Evolutionary conservation across 2,888 invertebrate genomes (phyloP).

Genomic region (Synergus umbraculus): DNA sequence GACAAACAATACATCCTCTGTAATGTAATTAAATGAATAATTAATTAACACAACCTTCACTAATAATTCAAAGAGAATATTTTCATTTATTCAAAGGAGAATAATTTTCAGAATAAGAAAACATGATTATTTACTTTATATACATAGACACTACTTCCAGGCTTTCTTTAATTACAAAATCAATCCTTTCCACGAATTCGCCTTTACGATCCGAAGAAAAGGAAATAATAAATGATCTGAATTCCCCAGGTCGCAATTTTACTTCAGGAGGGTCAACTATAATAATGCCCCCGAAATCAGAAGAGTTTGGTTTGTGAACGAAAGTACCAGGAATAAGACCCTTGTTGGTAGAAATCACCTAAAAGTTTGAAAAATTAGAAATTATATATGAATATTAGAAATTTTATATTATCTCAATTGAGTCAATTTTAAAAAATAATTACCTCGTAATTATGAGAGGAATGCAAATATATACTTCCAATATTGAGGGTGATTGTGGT

Average conservation of each 20-base stretch:
- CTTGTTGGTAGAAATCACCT: conserved; percentile 70
- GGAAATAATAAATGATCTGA: conserved; percentile 79
- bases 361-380: conserved; percentile 9
- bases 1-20: conserved; percentile 82
- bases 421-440: not conserved
- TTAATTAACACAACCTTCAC: not conserved
- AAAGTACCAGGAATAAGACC: conserved; percentile 82
- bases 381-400: not conserved
- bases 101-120: not conserved
- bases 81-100: too few relatives aligned
- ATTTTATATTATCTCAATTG: too few relatives aligned
- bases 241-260: conserved; percentile 78
- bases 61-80: not conserved
- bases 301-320: conserved; percentile 76
- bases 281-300: conserved; percentile 81
- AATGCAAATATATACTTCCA: conserved; percentile 80
- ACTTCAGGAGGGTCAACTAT: conserved; percentile 78
- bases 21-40: conserved; percentile 59
- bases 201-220: conserved; percentile 82
- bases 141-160: conserved; percentile 79
- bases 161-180: conserved; percentile 81
- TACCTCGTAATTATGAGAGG: conserved; percentile 82
- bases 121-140: conserved; percentile 78
- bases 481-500: conserved; percentile 81
- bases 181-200: conserved; percentile 81